These are phyloP conservation scores for Cheiracanthium punctorium DNA, from an alignment of 2,888 invertebrate species.

Conservation along the genomic window DNA sequence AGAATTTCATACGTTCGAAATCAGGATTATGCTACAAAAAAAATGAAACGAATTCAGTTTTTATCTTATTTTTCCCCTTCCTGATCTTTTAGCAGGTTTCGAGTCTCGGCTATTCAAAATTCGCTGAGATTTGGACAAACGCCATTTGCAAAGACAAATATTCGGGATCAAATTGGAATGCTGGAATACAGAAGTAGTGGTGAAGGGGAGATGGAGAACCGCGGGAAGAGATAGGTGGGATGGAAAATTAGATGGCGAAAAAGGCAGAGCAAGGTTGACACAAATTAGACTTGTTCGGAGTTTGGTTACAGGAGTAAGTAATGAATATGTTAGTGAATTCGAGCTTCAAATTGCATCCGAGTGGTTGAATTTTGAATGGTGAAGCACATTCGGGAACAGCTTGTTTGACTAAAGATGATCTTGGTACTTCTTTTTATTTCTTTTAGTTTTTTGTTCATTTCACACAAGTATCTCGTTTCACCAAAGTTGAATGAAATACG, in stretches of 20 bases:
- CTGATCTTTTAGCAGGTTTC: background rate
- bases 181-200: background rate
- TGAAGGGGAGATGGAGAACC: background rate
- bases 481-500: too few species aligned
- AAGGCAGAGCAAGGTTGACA: background rate
- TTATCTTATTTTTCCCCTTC: too few species aligned
- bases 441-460: too few species aligned
- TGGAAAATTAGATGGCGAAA: background rate
- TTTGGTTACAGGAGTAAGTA: background rate
- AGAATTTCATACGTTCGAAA: too few species aligned
- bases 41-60: too few species aligned
- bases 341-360: background rate
- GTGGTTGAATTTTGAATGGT: background rate
- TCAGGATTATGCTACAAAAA: too few species aligned
- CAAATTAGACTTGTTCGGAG: background rate
- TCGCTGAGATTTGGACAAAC: slow-evolving; percentile 13
- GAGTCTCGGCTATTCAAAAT: slow-evolving; percentile 5
- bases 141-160: slow-evolving; percentile 8
- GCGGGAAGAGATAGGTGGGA: background rate
- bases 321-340: background rate
- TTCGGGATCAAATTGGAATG: slow-evolving; percentile 6
- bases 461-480: too few species aligned
- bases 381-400: background rate
- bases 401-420: too few species aligned
- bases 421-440: too few species aligned